Conservation (phyloP, 2,888 invertebrate species). For the Agrochola lychnidis region DNA sequence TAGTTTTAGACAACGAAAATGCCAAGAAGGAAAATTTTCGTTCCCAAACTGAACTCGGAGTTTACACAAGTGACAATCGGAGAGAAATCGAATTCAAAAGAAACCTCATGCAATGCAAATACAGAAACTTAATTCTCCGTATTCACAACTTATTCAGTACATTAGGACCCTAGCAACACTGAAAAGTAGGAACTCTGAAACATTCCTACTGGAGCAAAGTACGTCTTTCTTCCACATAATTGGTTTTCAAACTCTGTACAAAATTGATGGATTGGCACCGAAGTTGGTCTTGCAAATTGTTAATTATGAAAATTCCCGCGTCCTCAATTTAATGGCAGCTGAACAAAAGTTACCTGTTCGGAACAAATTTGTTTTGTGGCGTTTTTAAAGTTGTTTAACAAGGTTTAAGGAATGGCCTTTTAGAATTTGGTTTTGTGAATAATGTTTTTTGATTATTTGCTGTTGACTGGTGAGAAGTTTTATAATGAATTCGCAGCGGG, state of each 20-base stretch:
- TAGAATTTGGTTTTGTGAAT: slow-evolving; percentile 53
- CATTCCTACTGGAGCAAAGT: slow-evolving; percentile 52
- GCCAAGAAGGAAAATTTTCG: slow-evolving; percentile 20
- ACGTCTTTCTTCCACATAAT: slow-evolving; percentile 76
- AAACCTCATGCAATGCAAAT: slow-evolving; percentile 63
- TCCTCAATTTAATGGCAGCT: slow-evolving; percentile 71
- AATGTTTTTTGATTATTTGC: slow-evolving; percentile 55
- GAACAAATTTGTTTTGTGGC: slow-evolving; percentile 72
- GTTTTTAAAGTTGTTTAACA: slow-evolving; percentile 72
- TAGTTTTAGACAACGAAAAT: slow-evolving; percentile 28
- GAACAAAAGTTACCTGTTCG: slow-evolving; percentile 71
- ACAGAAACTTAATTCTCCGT: slow-evolving; percentile 57
- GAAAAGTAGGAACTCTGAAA: slow-evolving; percentile 44
- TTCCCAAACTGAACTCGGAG: slow-evolving; percentile 39
- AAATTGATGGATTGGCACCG: slow-evolving; percentile 85
- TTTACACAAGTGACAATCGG: slow-evolving; percentile 6
- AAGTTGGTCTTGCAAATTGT: slow-evolving; percentile 83
- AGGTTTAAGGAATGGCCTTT: slow-evolving; percentile 55
- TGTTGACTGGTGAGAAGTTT: slow-evolving; percentile 40
- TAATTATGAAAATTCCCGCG: slow-evolving; percentile 84
- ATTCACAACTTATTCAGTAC: slow-evolving; percentile 63
- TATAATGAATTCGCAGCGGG: slow-evolving; percentile 34
- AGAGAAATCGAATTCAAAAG: slow-evolving; percentile 50
- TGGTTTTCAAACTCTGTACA: slow-evolving; percentile 77
- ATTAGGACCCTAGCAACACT: slow-evolving; percentile 46